Conservation (phyloP, 1,140 invertebrate genomes). For the Rhagoletis zephyria region DNA sequence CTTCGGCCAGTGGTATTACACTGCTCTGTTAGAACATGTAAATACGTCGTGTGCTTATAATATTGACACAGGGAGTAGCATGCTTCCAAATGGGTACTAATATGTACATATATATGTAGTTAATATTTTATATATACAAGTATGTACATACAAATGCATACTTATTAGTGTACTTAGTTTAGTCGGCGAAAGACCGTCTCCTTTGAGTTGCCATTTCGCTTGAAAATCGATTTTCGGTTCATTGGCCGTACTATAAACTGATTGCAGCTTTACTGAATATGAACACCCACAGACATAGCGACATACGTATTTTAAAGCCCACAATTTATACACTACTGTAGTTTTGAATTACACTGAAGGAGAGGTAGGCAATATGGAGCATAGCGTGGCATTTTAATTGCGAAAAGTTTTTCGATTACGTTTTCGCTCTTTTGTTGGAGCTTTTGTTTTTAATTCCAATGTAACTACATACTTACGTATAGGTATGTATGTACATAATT, state of each 20-base stretch:
- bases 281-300: neutral
- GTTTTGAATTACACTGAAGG: neutral
- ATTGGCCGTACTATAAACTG: slow-evolving; percentile 32
- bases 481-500: too few relatives aligned
- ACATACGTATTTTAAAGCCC: neutral
- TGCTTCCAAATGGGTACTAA: neutral
- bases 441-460: neutral
- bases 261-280: neutral
- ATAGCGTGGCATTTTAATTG: slow-evolving; percentile 15
- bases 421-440: slow-evolving; percentile 19
- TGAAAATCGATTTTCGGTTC: slow-evolving; percentile 47
- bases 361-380: neutral
- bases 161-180: neutral
- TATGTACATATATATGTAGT: neutral
- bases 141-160: neutral
- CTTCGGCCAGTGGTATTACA: too few relatives aligned
- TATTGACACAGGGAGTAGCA: too few relatives aligned
- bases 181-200: neutral
- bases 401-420: slow-evolving; percentile 43
- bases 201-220: slow-evolving; percentile 30
- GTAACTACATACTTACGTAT: neutral
- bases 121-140: too few relatives aligned
- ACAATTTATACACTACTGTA: slow-evolving; percentile 24
- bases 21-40: too few relatives aligned
- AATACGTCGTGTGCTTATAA: too few relatives aligned